These are phyloP conservation scores for Leptopterna dolabrata DNA, from an alignment of 2,888 invertebrate species.

Conservation along the genomic window DNA sequence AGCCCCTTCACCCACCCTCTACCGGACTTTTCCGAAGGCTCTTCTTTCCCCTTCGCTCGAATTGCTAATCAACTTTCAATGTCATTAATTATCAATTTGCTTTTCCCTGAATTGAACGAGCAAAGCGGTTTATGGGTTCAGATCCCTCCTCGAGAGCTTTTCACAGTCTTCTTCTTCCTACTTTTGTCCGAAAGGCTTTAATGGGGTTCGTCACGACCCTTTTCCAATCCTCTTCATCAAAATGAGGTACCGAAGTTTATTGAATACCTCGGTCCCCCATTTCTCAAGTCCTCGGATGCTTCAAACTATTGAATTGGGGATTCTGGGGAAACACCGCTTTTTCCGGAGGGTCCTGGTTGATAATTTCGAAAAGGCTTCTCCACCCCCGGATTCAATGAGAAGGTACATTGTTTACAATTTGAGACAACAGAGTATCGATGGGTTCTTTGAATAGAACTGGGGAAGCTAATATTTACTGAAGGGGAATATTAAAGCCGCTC, in stretches of 20 bases:
- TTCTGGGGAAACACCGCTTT: neutral
- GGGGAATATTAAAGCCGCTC: neutral
- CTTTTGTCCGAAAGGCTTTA: conserved; percentile 1
- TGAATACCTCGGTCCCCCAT: neutral
- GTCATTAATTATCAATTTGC: conserved; percentile 54
- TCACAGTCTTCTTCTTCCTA: neutral
- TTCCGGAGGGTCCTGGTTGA: neutral
- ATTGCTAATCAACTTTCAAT: conserved; percentile 54
- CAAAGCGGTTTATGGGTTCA: conserved; percentile 50
- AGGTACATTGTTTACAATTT: neutral
- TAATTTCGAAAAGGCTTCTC: neutral
- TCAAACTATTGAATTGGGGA: neutral
- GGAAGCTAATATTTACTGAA: neutral
- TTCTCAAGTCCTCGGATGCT: neutral
- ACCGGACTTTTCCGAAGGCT: neutral
- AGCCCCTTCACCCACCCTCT: neutral
- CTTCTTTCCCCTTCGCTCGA: conserved; percentile 39
- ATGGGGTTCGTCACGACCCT: neutral
- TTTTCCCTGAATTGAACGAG: conserved; percentile 33
- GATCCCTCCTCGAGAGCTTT: neutral
- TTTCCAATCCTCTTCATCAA: neutral
- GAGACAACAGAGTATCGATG: neutral
- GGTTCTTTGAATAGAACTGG: neutral
- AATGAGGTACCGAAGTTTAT: neutral
- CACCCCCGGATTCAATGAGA: neutral